Conservation (phyloP, 1,140 invertebrate genomes). For the Neotoxoptera formosana region DNA sequence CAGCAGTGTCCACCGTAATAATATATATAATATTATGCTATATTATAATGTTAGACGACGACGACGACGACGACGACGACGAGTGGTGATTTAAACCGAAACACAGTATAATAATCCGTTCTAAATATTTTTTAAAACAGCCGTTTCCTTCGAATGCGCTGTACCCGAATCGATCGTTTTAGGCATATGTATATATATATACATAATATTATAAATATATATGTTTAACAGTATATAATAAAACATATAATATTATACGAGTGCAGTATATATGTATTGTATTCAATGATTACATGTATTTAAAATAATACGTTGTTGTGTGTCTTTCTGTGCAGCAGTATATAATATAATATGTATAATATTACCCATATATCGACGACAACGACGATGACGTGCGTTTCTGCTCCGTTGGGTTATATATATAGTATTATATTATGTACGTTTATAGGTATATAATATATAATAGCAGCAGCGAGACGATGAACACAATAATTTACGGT, state of each 20-base stretch:
- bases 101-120: background rate
- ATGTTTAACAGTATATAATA: background rate
- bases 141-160: background rate
- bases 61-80: too few relatives aligned
- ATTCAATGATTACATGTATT: constrained; percentile 30
- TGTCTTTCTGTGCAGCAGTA: background rate
- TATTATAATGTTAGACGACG: too few relatives aligned
- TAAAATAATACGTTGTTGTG: background rate
- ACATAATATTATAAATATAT: too few relatives aligned
- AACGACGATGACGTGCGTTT: background rate
- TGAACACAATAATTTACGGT: background rate
- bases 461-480: too few relatives aligned
- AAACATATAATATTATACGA: background rate
- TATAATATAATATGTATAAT: too few relatives aligned
- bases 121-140: background rate
- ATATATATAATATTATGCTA: background rate
- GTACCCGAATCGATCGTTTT: background rate
- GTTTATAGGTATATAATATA: too few relatives aligned
- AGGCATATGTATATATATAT: background rate
- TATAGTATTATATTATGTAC: background rate
- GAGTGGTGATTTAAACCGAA: background rate
- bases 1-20: background rate
- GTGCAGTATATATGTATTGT: too few relatives aligned
- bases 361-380: background rate
- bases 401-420: background rate